Percentiles rank a stretch among this genome's conserved stretches.
These are phyloP conservation scores for Tetrax tetrax DNA, from an alignment of 2,113 vertebrate genomes.

Conservation along the genomic window DNA sequence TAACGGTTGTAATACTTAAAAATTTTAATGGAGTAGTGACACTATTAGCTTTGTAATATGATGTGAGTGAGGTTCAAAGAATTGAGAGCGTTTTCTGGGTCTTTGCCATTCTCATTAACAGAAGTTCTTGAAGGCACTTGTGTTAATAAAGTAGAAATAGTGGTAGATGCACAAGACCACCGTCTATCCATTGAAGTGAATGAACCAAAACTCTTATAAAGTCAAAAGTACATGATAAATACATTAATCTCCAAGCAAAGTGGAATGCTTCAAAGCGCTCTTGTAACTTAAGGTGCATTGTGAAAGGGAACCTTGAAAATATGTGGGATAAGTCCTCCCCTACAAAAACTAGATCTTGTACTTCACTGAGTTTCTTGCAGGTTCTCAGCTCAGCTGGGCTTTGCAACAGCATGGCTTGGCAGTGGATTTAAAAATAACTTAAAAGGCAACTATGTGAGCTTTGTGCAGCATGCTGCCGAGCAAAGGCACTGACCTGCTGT, in stretches of 20 bases:
- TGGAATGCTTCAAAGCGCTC: neutral
- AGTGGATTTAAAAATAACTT: neutral
- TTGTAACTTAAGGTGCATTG: neutral
- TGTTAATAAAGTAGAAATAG: conserved; percentile 14
- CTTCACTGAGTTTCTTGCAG: neutral
- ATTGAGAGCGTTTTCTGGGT: neutral
- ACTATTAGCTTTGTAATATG: neutral
- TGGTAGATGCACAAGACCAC: neutral
- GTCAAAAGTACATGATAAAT: neutral
- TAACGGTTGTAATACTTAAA: neutral
- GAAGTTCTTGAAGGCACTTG: neutral
- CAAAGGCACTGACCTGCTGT: neutral
- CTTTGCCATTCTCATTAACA: conserved; percentile 15
- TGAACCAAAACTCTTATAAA: neutral
- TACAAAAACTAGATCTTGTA: neutral
- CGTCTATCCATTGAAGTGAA: neutral
- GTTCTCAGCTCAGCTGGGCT: neutral
- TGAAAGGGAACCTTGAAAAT: neutral
- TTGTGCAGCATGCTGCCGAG: neutral
- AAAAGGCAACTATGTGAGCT: neutral
- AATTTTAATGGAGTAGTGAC: neutral
- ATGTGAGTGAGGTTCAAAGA: neutral
- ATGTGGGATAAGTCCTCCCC: neutral
- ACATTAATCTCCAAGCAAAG: neutral
- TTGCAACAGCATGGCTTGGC: neutral